A percentile compares a stretch with the other conserved stretches of the same genome.
These are phyloP conservation scores for Jaculus jaculus DNA, from an alignment of 2,113 vertebrate genomes.

Conservation along the genomic window DNA sequence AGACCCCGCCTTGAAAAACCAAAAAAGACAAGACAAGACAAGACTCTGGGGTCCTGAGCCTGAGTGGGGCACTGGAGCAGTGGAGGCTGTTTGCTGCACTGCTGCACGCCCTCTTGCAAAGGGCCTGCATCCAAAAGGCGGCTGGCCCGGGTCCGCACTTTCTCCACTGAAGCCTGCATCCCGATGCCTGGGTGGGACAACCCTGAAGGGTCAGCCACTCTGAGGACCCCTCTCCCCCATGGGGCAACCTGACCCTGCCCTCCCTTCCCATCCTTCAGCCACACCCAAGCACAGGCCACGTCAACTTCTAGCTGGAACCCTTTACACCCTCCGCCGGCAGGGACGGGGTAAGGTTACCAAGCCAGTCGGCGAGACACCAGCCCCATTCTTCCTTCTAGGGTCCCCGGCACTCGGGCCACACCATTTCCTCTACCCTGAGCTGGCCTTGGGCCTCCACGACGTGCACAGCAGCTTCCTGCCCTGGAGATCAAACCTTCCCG, in stretches of 20 bases:
- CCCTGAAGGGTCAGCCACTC: neutral
- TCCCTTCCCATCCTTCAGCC: neutral
- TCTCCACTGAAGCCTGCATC: neutral
- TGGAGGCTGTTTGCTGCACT: neutral
- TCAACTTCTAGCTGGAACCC: neutral
- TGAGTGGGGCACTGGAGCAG: no score
- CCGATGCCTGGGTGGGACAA: neutral
- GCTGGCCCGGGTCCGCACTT: no score
- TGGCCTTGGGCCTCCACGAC: neutral
- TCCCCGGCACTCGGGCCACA: neutral
- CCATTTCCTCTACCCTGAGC: neutral
- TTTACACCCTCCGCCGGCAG: neutral
- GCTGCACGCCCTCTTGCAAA: neutral
- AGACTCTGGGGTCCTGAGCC: no score
- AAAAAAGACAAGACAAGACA: no score
- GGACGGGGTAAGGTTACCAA: neutral
- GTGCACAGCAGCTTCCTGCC: no score
- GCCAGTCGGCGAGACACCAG: neutral
- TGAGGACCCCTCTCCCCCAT: neutral
- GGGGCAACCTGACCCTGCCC: neutral
- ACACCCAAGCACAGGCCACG: neutral
- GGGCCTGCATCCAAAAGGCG: neutral
- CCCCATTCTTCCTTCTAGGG: neutral
- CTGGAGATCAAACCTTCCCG: no score
- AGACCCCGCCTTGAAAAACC: no score